A percentile compares a stretch with the other conserved stretches of the same genome.
Evolutionary conservation across 2,113 vertebrate species (phyloP).

Genomic region (Orcinus orca): DNA sequence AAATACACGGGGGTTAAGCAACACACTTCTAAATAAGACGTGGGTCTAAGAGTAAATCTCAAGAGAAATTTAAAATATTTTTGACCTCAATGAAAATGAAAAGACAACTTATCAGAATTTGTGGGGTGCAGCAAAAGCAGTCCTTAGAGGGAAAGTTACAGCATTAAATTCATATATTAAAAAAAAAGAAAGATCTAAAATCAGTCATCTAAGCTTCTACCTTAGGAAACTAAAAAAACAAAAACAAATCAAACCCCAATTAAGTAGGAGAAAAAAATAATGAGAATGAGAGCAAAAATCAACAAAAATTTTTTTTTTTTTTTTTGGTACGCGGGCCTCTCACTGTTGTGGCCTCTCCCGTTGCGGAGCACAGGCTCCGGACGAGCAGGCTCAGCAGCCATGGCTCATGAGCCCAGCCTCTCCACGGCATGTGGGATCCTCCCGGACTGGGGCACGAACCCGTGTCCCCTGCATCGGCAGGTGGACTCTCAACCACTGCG

Average conservation of each 20-base stretch:
- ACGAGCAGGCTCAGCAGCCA: no score
- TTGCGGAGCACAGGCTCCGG: no score
- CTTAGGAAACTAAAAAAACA: background rate
- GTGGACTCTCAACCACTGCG: no score
- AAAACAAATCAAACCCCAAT: background rate
- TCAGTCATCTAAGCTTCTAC: background rate
- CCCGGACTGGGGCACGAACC: no score
- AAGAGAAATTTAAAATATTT: background rate
- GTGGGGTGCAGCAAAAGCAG: background rate
- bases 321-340: no score
- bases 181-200: background rate
- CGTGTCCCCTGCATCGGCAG: no score
- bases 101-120: background rate
- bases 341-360: no score
- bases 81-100: background rate
- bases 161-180: background rate
- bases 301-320: background rate
- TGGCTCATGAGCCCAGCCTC: accelerated
- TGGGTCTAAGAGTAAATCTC: background rate
- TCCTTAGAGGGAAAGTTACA: background rate
- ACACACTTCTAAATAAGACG: background rate
- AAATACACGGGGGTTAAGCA: background rate
- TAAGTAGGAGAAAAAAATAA: background rate
- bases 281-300: background rate
- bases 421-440: no score